Percentiles rank a stretch among this genome's conserved stretches.
These are phyloP conservation scores for Erinaceus europaeus DNA, from an alignment of 2,113 vertebrate species.

Conservation along the genomic window DNA sequence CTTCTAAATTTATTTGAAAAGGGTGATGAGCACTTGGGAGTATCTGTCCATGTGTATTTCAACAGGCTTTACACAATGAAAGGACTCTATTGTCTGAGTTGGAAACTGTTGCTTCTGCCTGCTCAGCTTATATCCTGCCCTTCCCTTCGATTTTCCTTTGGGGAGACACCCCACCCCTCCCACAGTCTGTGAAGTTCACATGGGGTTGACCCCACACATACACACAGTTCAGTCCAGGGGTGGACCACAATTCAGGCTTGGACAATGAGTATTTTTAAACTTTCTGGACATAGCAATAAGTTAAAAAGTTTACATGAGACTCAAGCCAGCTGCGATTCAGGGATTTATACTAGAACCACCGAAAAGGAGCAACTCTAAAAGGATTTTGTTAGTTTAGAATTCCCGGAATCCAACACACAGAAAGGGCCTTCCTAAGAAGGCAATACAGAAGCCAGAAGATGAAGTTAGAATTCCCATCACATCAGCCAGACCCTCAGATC, in stretches of 20 bases:
- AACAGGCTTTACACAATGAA: constrained; percentile 54
- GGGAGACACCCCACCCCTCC: not conserved
- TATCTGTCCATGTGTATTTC: constrained; percentile 36
- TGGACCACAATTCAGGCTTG: not conserved
- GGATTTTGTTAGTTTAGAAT: not conserved
- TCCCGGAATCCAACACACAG: not conserved
- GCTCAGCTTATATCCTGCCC: constrained; percentile 31
- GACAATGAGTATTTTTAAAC: constrained; percentile 15
- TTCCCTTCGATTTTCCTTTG: constrained; percentile 8
- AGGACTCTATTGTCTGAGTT: constrained; percentile 36
- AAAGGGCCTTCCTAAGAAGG: not conserved
- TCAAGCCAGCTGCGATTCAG: not conserved
- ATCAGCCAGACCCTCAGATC: not conserved
- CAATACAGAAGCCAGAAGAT: not conserved
- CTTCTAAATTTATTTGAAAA: constrained; percentile 26
- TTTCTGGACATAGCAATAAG: not conserved
- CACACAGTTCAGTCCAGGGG: not conserved
- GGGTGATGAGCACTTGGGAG: constrained; percentile 47
- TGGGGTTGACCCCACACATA: not conserved
- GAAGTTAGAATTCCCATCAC: not conserved
- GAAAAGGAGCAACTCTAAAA: not conserved
- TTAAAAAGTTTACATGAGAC: not conserved
- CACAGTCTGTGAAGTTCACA: not conserved
- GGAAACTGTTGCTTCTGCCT: constrained; percentile 42
- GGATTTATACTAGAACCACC: not conserved